Conservation (phyloP, 2,888 invertebrate species). For the Tipula lateralis region DNA sequence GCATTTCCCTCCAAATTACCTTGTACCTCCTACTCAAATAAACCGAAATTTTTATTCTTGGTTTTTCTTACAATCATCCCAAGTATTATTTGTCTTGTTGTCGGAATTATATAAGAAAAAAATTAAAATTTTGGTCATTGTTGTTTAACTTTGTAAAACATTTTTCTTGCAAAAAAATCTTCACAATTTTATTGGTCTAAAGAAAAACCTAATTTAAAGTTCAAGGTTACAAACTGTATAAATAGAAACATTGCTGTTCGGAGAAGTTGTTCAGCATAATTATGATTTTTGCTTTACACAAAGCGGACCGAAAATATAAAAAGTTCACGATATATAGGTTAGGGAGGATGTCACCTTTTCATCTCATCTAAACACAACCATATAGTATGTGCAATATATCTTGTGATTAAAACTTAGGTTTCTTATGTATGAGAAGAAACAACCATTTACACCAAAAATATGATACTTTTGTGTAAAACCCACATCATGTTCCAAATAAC, state of each 20-base stretch:
- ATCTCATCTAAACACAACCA: background rate
- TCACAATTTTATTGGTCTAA: background rate
- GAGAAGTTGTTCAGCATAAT: background rate
- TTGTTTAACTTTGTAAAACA: background rate
- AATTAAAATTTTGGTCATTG: background rate
- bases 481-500: background rate
- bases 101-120: no score
- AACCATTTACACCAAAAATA: conserved; percentile 1
- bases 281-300: background rate
- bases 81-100: no score
- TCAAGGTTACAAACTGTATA: background rate
- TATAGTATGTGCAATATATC: background rate
- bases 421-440: background rate
- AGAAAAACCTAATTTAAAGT: background rate
- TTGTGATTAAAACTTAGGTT: background rate
- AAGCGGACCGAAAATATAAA: background rate
- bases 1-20: no score
- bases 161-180: no score
- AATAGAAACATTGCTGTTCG: background rate
- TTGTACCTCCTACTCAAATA: no score
- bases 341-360: background rate
- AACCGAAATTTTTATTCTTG: no score
- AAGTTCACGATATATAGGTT: background rate
- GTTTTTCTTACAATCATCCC: no score
- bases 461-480: background rate